Evolutionary conservation across 2,797 vertebrate genomes (phyloP), one percentile per base, ranked within the genome.

Genomic region (Pachyuromys duprasi): DNA sequence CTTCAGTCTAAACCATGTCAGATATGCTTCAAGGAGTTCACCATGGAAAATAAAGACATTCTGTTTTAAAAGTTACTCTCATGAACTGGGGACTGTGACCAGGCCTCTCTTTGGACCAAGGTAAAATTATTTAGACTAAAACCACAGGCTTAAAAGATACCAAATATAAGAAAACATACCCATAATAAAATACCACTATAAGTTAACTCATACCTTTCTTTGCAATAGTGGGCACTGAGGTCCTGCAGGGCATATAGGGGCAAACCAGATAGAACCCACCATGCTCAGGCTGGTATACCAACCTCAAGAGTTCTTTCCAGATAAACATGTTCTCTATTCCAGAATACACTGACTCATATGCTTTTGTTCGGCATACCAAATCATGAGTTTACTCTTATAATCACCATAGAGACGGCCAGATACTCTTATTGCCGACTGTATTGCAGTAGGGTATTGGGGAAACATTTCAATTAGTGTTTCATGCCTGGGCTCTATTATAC

Each of bases 151-250:
- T 49, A 33, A 63, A 96, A 91, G 45, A 92, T 72, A 67, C 33
- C 49, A 86, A 92, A 60, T 79, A 87, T 88, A 72, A 14, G 5
- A 97, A 94, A 81, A 22, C 39, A 53, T 88, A 28, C 87, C 75
- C 45, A 93, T 89, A 96, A 80, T 81, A 81, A 91, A 90, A 88
- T 33, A 72, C 1, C 33, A 57, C 24, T 60, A 24, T 63, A 55
- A 60, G 26, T 1, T 42, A 60, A 87, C 84, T 91, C 67, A n/a
- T 62, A 70, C 18, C 28, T 86, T 74, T 89, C 42, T 93, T 7
- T 86, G 39, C 45, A 63, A 57, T 31, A 72, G 6, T 79, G 7
- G 20, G 8, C 4, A 45, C 12, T 45, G 39, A 86, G n/a, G 36
- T 24, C 75, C 20, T 74, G 13, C 55, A 63, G 20, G 13, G 3